phyloP scores from a whole-genome alignment of 92 coral and sea anemone species.

The Paramuricea clavata region DNA sequence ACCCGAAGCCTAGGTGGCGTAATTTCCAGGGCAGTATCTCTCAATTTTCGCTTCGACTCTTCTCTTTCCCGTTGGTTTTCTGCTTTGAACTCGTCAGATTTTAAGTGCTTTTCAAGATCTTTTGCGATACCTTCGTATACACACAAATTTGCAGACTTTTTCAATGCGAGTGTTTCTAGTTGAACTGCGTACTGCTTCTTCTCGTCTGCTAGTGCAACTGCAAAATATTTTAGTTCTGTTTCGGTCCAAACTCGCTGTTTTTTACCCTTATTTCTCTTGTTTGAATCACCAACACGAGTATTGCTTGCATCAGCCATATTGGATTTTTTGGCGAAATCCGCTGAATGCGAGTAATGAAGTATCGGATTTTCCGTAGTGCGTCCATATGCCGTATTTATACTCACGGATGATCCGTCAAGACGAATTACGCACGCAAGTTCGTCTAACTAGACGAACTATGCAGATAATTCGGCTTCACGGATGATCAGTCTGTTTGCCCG shows the following conservation, averaged over 20 bases:
- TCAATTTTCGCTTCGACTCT: slow-evolving; percentile 43
- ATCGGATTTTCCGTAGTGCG: slow-evolving; percentile 15
- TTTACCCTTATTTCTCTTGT: slow-evolving; percentile 11
- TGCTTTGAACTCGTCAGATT: slow-evolving; percentile 37
- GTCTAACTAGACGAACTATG: slow-evolving; percentile 38
- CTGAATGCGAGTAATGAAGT: slow-evolving; percentile 39
- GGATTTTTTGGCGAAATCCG: slow-evolving; percentile 19
- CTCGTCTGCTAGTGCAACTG: slow-evolving; percentile 50
- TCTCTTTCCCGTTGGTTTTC: slow-evolving; percentile 39
- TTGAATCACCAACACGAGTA: not conserved
- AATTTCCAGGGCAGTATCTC: slow-evolving; percentile 38
- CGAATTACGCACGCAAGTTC: no score
- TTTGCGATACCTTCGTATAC: slow-evolving; percentile 33
- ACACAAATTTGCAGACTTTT: slow-evolving; percentile 49
- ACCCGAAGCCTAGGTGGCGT: slow-evolving; percentile 52
- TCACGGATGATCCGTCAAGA: slow-evolving; percentile 22
- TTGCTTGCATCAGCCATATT: slow-evolving; percentile 28
- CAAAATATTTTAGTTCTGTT: slow-evolving; percentile 42
- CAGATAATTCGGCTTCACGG: slow-evolving; percentile 9
- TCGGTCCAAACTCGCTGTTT: slow-evolving; percentile 58
- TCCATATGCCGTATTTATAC: no score
- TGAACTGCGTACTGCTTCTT: slow-evolving; percentile 40
- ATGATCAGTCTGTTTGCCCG: slow-evolving; percentile 32
- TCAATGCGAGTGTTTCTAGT: slow-evolving; percentile 54
- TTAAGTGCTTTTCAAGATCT: not conserved